Base-by-base conservation (phyloP, 2,113 vertebrate genomes). In the Myotis brandtii region DNA sequence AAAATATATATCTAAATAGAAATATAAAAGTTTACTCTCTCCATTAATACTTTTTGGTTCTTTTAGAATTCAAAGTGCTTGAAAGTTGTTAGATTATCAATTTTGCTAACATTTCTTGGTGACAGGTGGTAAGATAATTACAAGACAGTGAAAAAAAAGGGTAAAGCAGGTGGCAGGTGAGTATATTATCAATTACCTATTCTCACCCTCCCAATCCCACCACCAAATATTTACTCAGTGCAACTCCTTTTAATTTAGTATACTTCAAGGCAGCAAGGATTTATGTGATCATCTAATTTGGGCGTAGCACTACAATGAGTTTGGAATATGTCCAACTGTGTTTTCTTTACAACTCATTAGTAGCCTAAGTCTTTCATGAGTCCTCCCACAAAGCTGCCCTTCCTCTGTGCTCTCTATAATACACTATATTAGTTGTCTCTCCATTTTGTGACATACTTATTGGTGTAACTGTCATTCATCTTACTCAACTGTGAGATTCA, bases 171-270 rank as follows among this genome's bases (percentile, higher is more conserved):
- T 86, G 17, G 17, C 73, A 80, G 3, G 43, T 81, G n/a, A 81
- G 13, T 85, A 79, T 89, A 86, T 94, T 32, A 83, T 81, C 14
- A 88, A 64, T 48, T 89, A 64, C 54, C 30, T 86, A 7, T 20
- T 40, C 30, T 84, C 66, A 48, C 4, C 3, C 13, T 90, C 10
- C 8, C 25, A 91, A 12, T 12, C 5, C 25, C 3, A 52, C 9
- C 25, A 86, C 12, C 32, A 77, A 62, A 66, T 50, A 77, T 80
- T 85, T 94, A 25, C 40, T 76, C 2, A 80, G 18, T 94, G 17
- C 12, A 90, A 77, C 25, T 76, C 12, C 17, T 91, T 96, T 94
- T 56, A 94, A 81, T 77, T 96, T 88, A 59, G 23, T 50, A 66
- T 10, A 89, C 32, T 91, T 80, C 43, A 40, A 93, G 82, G 8